Base-by-base conservation (phyloP, 92 coral and sea anemone species). In the Palythoa heliodiscus region DNA sequence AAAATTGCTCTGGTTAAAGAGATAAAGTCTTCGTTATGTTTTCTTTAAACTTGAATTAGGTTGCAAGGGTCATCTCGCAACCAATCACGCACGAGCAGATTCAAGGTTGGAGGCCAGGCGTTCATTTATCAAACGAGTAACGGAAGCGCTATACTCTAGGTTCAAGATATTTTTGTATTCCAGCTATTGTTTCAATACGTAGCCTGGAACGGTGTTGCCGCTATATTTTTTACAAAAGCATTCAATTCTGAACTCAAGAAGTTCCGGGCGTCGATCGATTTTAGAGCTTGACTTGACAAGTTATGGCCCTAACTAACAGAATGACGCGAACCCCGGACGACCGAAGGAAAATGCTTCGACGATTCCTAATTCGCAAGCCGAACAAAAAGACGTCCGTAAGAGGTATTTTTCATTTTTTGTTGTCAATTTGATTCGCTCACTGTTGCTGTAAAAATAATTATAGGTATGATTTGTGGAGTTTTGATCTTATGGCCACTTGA, bases 341-440 rank as follows among this genome's bases (percentile, higher is more conserved):
- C 91, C 88, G 95, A 84, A 93, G 93, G 74, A 94, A 88, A 89
- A 92, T 88, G 82, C 94, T 94, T 53, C 95, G 95, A 70, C 93
- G 95, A 57, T 92, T 94, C 88, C 87, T 94, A 61, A 93, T 89
- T 82, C 93, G 95, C 85, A 92, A 92, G 91, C 93, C 88, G 89
- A 92, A 90, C 82, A 82, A 89, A 82, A 92, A 92, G 76, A 93
- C 90, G 63, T 85, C 98, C 53, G 82, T 90, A 85, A 86, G 92
- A 90, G 98, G 98, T 94, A 94, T 37, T 81, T 75, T n/a, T n/a
- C n/a, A n/a, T n/a, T n/a, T n/a, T n/a, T 84, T 76, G 73, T 79
- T 75, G 84, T 77, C 75, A 88, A 83, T 83, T 54, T 25, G 50
- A 79, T 73, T 88, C 70, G 35, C 69, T 57, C 75, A 48, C 83